Base-by-base conservation (phyloP, 2,113 vertebrate species). In the Stercorarius parasiticus region DNA sequence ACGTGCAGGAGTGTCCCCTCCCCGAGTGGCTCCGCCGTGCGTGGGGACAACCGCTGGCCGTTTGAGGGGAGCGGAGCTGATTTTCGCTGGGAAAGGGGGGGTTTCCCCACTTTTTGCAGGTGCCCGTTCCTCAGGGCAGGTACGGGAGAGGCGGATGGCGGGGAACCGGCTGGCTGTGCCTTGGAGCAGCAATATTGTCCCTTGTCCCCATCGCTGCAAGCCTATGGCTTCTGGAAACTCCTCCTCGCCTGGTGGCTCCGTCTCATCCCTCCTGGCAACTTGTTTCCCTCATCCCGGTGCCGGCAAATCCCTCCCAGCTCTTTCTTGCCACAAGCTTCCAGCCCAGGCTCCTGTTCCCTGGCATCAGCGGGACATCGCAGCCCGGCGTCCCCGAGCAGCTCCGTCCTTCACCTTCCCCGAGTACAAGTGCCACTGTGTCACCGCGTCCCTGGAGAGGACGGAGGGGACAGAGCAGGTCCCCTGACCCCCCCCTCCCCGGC, bases 71-170 rank as follows among this genome's bases (percentile, higher is more conserved):
- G 5, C 0, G 3, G 61, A 27, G 16, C 27, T 9, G 34, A 14
- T 27, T 26, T 14, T 36, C 45, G 70, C n/a, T 14, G 42, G 82
- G 49, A 40, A 61, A 67, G 9, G 53, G 40, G 9, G 3, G 12
- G 36, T 79, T 52, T 22, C 34, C 59, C 42, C 34, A 1, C 5
- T 61, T 50, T 27, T 27, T 40, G 30, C 42, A n/a, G 70, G 47
- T 69, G 6, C 42, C 34, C 21, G 0, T 14, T 45, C 56, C 86
- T 22, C 2, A 1, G 72, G 64, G 49, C 17, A 3, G 49, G 29
- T 2, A 4, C 0, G 2, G 58, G 78, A 53, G 34, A 36, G 64
- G 26, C 2, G 32, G 38, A 40, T 0, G 16, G n/a, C 19, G 3
- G 58, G 69, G 79, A 78, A 53, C 10, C 1, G 0, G 6, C 58